Base-by-base conservation (phyloP, 2,888 invertebrate species). In the Abrostola tripartita region DNA sequence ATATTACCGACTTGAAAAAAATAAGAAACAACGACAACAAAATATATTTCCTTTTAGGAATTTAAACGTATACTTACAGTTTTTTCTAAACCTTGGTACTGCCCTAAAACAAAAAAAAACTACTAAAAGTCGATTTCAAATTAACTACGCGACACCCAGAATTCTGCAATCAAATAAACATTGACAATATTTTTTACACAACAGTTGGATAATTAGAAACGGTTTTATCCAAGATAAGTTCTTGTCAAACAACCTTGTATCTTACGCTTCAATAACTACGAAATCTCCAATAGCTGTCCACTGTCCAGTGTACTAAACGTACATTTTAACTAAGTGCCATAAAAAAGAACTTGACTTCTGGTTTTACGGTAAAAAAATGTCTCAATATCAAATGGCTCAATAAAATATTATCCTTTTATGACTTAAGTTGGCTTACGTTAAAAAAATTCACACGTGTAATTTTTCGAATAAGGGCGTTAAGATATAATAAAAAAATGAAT, bases 211-310 rank as follows among this genome's bases (percentile, higher is more conserved):
- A 74, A 81, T 85, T 85, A 83, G 83, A 84, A 87, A 87, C 81
- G 67, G 65, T 81, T 61, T 84, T 81, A 84, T 81, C 81, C 81
- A 68, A 78, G 76, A 81, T 82, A 79, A 78, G 71, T 75, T 86
- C 86, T 86, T 86, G 88, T 85, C 84, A 65, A 79, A 69, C 82
- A 90, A 86, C 91, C 91, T 91, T 90, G 90, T 90, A 87, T 83
- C 80, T 79, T 83, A 88, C 86, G 92, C 85, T 89, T 89, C 88
- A 91, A 66, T 90, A 85, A 85, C 81, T 86, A 74, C 81, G 86
- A 89, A 88, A 90, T 87, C 85, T 85, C 85, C 78, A 78, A 81
- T 82, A 81, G 80, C 79, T 82, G 76, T n/a, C 72, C 14, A 14
- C 44, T 47, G 44, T 9, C 78, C 72, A 66, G 65, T 76, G 72